phyloP scores from a whole-genome alignment of 2,888 invertebrate genomes.

The Ariolimax columbianus region DNA sequence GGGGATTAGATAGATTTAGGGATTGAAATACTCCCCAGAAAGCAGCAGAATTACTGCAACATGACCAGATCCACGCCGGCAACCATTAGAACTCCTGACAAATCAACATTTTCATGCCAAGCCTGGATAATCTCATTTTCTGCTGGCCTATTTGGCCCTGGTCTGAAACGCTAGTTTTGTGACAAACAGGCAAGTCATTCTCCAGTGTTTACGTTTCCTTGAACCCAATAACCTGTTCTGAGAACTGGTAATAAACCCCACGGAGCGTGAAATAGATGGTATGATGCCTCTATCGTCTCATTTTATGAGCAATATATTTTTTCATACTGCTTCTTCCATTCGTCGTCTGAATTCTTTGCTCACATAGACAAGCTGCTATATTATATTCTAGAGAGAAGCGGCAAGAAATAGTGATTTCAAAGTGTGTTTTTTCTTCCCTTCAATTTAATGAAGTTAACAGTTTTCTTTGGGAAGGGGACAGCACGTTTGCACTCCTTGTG shows the following conservation, averaged over 20 bases:
- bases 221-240: conserved; percentile 27
- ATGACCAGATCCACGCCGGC: neutral
- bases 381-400: neutral
- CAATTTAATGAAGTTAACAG: too few relatives aligned
- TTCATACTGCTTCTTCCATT: neutral
- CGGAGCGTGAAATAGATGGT: conserved; percentile 41
- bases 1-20: too few relatives aligned
- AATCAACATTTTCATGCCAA: neutral
- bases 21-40: too few relatives aligned
- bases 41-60: too few relatives aligned
- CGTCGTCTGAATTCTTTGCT: neutral
- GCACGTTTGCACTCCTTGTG: too few relatives aligned
- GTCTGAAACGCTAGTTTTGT: conserved; percentile 18
- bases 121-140: conserved; percentile 33
- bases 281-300: conserved; percentile 9
- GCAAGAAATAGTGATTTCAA: neutral
- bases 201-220: conserved; percentile 12
- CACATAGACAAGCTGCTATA: neutral
- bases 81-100: neutral
- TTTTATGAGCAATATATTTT: conserved; percentile 24
- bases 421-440: too few relatives aligned
- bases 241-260: conserved; percentile 23
- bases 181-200: conserved; percentile 25
- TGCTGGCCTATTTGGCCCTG: conserved; percentile 20
- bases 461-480: too few relatives aligned